These are phyloP conservation scores for Amazona vittata DNA, from an alignment of 2,113 vertebrate species.

Conservation along the genomic window DNA sequence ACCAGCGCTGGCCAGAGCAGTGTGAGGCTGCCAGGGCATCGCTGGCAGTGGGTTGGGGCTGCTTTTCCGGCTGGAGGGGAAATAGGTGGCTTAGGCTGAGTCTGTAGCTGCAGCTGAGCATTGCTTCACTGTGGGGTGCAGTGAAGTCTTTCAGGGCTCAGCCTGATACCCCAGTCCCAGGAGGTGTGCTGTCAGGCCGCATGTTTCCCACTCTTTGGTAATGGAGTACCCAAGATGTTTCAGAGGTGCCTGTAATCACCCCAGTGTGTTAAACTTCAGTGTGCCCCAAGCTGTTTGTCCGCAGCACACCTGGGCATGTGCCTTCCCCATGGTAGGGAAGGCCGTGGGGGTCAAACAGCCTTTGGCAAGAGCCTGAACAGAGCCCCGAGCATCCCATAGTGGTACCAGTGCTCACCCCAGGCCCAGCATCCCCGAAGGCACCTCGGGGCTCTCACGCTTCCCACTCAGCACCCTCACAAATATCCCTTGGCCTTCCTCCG, in stretches of 20 bases:
- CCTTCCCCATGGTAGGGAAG: background rate
- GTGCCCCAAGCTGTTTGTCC: accelerated
- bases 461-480: background rate
- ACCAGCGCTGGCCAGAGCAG: background rate
- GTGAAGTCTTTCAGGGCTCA: background rate
- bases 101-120: accelerated
- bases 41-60: accelerated
- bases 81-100: background rate
- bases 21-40: background rate
- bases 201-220: background rate
- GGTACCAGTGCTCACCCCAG: background rate
- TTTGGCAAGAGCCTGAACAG: background rate
- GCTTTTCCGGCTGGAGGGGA: background rate
- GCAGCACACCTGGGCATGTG: background rate
- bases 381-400: background rate
- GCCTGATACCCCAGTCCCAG: accelerated
- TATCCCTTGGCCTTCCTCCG: background rate
- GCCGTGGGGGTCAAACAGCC: background rate
- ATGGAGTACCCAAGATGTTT: background rate
- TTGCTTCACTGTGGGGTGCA: accelerated
- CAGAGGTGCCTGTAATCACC: background rate
- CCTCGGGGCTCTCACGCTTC: background rate
- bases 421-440: background rate
- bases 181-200: background rate
- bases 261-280: background rate